A percentile compares a stretch with the other conserved stretches of the same genome.
Conservation (phyloP, 2,797 vertebrate species). For the Sphenopsis melanotis region DNA sequence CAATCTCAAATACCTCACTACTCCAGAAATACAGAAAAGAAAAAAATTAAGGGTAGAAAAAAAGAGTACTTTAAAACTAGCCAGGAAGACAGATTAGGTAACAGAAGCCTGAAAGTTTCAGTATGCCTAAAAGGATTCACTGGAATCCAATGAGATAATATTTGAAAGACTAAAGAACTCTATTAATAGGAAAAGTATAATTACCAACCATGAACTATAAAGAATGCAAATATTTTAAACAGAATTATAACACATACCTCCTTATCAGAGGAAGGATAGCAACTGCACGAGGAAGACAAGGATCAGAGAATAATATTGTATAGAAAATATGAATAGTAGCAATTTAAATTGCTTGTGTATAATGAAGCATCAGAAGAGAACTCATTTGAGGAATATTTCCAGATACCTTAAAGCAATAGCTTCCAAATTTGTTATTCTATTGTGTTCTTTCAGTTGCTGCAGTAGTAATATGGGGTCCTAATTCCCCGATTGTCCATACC, state of each 20-base stretch:
- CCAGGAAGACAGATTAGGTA: neutral
- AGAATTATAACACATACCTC: neutral
- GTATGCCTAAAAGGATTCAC: neutral
- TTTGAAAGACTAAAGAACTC: neutral
- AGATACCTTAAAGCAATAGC: neutral
- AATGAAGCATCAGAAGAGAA: neutral
- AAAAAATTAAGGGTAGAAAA: neutral
- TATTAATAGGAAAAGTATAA: conserved; percentile 25
- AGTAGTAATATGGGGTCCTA: neutral
- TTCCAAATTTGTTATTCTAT: neutral
- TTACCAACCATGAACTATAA: conserved; percentile 4
- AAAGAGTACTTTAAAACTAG: neutral
- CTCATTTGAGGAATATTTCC: neutral
- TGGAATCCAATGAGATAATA: neutral
- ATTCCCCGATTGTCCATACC: neutral
- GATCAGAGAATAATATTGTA: neutral
- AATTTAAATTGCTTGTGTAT: neutral
- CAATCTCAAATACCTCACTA: neutral
- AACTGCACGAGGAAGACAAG: neutral
- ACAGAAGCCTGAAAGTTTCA: neutral
- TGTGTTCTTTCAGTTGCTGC: neutral
- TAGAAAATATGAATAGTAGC: neutral
- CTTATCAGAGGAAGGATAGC: conserved; percentile 1
- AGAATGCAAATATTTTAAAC: conserved; percentile 16
- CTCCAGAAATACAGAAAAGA: neutral